Base-by-base conservation (phyloP, 2,113 vertebrate genomes). In the Notarius lentiginosus region DNA sequence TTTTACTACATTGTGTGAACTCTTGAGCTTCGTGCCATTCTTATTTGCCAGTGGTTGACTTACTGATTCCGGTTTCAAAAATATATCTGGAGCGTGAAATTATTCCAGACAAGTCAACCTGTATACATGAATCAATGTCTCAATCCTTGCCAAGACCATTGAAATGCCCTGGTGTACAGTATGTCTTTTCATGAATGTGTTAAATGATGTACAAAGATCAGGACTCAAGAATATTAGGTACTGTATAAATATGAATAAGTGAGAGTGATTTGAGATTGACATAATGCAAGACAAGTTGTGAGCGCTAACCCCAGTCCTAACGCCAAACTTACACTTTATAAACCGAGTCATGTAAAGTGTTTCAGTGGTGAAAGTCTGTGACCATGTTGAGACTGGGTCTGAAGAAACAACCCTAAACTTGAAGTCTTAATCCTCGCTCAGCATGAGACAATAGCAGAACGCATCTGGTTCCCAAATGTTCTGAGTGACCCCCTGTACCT, bases 401-500 rank as follows among this genome's bases (percentile, higher is more conserved):
- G 55, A 77, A 30, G 11, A 30, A 56, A 1, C 60, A 53, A 77
- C 30, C 20, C 70, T 77, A 12, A 79, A 79, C 61, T 63, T 79
- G 49, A 68, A n/a, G n/a, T 79, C 51, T 34, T 66, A 66, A 79
- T 68, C 89, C 84, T 91, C 85, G 89, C 90, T 89, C 89, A 91
- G 84, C 90, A 55, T 88, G 89, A 91, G 91, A 93, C 92, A 91
- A 93, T 90, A 91, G 89, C 88, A 90, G 90, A 84, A 89, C 91
- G 92, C 94, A 95, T 95, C 94, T 95, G 95, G 94, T 92, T 89
- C 93, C 94, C 95, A 95, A 95, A 95, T 95, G 94, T 94, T 94
- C 89, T 79, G 89, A 41, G 1, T 92, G 92, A 93, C 93, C 93
- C 91, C 88, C 87, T 88, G 47, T 76, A 88, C 87, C 89, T 90